Conservation (phyloP, 1,140 invertebrate species). For the Lutraria rhynchaena region DNA sequence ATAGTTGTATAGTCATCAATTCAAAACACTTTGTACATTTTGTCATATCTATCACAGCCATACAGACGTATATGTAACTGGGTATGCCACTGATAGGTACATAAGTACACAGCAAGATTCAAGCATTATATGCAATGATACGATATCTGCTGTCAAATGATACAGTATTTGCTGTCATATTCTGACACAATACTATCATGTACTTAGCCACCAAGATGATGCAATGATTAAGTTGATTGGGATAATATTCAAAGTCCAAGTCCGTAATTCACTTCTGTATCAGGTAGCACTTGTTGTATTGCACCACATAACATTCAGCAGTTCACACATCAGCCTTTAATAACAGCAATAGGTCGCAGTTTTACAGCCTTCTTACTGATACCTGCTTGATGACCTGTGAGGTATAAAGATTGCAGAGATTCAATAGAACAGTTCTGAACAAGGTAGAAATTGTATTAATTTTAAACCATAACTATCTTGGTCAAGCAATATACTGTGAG, state of each 20-base stretch:
- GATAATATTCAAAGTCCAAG: neutral
- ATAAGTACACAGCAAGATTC: neutral
- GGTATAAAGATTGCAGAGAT: too few relatives aligned
- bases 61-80: too few relatives aligned
- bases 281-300: neutral
- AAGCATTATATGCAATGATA: neutral
- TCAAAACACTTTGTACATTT: too few relatives aligned
- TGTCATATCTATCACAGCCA: too few relatives aligned
- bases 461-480: too few relatives aligned
- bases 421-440: too few relatives aligned
- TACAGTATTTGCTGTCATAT: neutral
- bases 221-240: neutral
- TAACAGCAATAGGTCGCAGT: constrained; percentile 98
- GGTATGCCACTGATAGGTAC: too few relatives aligned
- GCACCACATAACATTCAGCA: neutral
- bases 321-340: constrained; percentile 90
- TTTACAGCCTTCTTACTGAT: constrained; percentile 99
- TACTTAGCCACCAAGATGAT: neutral
- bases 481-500: too few relatives aligned
- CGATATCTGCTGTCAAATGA: neutral
- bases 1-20: too few relatives aligned
- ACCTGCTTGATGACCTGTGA: constrained; percentile 92
- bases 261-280: neutral
- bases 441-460: too few relatives aligned
- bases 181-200: neutral